Evolutionary conservation across 1,140 invertebrate genomes (phyloP).

Genomic region (Drosophila arawakana): DNA sequence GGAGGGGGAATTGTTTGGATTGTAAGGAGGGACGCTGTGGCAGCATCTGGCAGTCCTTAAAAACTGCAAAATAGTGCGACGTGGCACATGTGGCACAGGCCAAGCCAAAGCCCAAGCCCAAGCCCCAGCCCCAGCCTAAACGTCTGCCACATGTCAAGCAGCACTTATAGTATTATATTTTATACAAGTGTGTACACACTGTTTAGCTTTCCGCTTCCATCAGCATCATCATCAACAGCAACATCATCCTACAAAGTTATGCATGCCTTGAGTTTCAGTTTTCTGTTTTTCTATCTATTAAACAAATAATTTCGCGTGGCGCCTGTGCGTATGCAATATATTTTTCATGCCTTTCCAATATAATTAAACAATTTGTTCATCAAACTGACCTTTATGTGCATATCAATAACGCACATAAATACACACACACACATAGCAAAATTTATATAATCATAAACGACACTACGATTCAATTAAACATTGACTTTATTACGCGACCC

Average conservation of each 20-base stretch:
- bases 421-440: conserved; percentile 4
- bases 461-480: conserved; percentile 73
- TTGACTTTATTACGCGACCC: conserved; percentile 63
- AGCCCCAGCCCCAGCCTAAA: conserved; percentile 36
- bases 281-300: conserved; percentile 6
- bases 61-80: conserved; percentile 77
- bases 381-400: conserved; percentile 73
- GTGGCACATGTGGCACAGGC: conserved; percentile 51
- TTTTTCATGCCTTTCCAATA: conserved; percentile 46
- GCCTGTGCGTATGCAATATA: conserved; percentile 44
- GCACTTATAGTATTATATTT: conserved; percentile 33
- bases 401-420: not conserved
- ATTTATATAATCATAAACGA: conserved; percentile 46
- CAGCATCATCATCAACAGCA: conserved; percentile 15
- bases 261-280: not conserved
- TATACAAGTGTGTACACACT: conserved; percentile 19
- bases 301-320: conserved; percentile 31
- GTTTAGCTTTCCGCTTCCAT: not conserved
- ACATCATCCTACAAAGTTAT: conserved; percentile 18
- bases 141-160: conserved; percentile 29
- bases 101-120: no score
- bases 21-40: not conserved
- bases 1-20: not conserved
- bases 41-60: conserved; percentile 67
- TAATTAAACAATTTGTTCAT: conserved; percentile 81